phyloP scores from a whole-genome alignment of 1,140 invertebrate genomes.

The Venturia canescens region DNA sequence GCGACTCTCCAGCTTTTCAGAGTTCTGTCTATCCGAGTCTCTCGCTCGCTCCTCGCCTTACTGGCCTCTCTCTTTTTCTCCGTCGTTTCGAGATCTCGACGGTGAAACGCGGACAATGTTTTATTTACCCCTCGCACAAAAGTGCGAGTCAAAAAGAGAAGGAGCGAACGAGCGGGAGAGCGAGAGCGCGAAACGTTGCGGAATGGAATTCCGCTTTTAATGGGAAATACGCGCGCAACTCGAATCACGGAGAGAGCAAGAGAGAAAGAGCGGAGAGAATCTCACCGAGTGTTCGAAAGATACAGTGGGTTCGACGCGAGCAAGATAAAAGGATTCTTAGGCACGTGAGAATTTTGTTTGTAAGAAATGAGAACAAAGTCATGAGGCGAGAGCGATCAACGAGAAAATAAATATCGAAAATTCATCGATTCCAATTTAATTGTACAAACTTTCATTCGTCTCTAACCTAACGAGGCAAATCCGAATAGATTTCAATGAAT shows the following conservation, averaged over 20 bases:
- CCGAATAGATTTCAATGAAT: neutral
- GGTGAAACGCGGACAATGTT: slow-evolving; percentile 32
- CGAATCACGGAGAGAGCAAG: slow-evolving; percentile 34
- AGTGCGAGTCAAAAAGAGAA: neutral
- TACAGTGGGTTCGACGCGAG: slow-evolving; percentile 2
- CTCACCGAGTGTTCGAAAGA: slow-evolving; percentile 51
- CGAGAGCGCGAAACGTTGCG: slow-evolving; percentile 60
- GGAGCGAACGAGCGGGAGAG: neutral
- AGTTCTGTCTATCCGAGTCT: neutral
- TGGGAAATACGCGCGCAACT: slow-evolving; percentile 67
- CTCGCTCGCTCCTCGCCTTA: neutral
- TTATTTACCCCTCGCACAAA: slow-evolving; percentile 50
- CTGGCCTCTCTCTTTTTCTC: slow-evolving; percentile 8
- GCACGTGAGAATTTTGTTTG: slow-evolving; percentile 9
- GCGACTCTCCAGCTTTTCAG: slow-evolving; percentile 55
- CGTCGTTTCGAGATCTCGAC: neutral
- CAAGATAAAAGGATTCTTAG: slow-evolving; percentile 41
- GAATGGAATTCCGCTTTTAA: slow-evolving; percentile 76
- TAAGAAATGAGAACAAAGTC: neutral
- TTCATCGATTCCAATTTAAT: neutral
- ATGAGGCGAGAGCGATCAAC: neutral
- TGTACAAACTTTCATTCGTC: too few relatives aligned
- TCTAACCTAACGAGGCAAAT: too few relatives aligned
- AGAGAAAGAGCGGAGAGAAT: slow-evolving; percentile 50
- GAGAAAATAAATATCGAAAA: neutral